A percentile compares a stretch with the other conserved stretches of the same genome.
phyloP scores from a whole-genome alignment of 2,113 vertebrate species.

The Caracal caracal region DNA sequence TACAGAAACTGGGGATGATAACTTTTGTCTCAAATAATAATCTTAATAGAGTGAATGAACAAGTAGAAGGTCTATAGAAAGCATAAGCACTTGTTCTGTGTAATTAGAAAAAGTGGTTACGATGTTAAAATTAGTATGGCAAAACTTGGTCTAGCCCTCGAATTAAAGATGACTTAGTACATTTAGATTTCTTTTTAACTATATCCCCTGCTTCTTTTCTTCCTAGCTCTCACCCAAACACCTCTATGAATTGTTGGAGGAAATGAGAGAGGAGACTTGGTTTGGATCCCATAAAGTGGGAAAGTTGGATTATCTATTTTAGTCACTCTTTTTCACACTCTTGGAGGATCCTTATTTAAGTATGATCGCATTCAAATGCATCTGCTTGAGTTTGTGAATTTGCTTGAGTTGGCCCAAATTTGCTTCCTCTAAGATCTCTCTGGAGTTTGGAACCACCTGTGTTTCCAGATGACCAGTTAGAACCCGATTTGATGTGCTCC shows the following conservation, averaged over 20 bases:
- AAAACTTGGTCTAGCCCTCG: background rate
- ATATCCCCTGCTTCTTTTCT: background rate
- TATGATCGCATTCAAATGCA: background rate
- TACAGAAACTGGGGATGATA: no score
- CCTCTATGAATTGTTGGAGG: background rate
- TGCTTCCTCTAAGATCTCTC: background rate
- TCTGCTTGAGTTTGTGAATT: background rate
- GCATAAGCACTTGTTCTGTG: background rate
- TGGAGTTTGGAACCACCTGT: background rate
- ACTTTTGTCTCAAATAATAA: background rate
- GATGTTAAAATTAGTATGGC: background rate
- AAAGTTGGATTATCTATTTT: background rate
- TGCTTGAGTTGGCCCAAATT: background rate
- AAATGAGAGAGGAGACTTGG: background rate
- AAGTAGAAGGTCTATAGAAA: background rate
- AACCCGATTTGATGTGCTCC: background rate
- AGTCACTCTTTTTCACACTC: background rate
- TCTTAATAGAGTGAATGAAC: background rate
- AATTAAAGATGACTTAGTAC: background rate
- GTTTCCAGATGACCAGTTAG: background rate
- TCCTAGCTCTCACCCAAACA: background rate
- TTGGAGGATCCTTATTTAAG: background rate
- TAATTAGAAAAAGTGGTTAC: background rate
- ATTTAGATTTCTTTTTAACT: background rate
- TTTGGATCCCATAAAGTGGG: background rate